phyloP scores from a whole-genome alignment of 2,113 vertebrate species.

The Strix uralensis region DNA sequence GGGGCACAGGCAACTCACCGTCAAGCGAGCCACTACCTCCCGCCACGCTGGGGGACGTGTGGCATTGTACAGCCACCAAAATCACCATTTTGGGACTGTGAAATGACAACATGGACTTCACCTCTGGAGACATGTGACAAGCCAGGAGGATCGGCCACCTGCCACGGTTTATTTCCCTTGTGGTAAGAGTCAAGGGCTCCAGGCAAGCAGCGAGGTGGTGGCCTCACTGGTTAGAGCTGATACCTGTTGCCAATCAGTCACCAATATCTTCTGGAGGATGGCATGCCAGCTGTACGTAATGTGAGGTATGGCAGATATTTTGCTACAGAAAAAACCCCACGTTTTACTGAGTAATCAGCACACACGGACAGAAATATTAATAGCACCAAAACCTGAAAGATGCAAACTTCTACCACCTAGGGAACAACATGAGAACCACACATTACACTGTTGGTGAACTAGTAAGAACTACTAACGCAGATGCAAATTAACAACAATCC shows the following conservation, averaged over 20 bases:
- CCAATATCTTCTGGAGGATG: background rate
- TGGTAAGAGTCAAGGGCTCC: background rate
- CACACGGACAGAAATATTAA: background rate
- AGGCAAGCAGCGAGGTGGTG: background rate
- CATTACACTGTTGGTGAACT: background rate
- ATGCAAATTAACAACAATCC: background rate
- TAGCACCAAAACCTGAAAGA: background rate
- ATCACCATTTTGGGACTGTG: background rate
- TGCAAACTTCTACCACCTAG: background rate
- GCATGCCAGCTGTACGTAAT: background rate
- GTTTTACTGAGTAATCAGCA: background rate
- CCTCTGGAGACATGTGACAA: fast-evolving
- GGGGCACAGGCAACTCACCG: fast-evolving
- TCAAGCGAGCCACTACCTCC: background rate
- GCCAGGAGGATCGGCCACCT: fast-evolving
- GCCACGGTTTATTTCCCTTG: fast-evolving
- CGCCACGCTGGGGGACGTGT: background rate
- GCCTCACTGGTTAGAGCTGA: background rate
- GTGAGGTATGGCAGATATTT: background rate
- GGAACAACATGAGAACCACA: background rate
- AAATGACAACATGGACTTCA: background rate
- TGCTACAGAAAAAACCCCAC: background rate
- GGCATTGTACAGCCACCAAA: background rate
- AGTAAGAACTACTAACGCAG: background rate
- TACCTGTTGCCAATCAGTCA: background rate